Evolutionary conservation across 2,113 vertebrate species (phyloP).

Genomic region (Galemys pyrenaicus): DNA sequence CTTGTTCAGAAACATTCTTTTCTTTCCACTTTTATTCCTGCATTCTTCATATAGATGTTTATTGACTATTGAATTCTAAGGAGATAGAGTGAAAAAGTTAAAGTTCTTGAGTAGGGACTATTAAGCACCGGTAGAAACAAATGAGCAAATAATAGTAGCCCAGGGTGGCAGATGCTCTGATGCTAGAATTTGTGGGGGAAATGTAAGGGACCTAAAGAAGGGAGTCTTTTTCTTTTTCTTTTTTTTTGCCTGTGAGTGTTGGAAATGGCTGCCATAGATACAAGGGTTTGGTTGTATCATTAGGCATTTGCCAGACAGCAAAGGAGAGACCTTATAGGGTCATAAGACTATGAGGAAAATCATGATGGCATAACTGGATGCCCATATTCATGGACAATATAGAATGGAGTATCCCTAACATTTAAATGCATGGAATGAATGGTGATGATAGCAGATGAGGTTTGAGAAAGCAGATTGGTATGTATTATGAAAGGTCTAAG

Average conservation of each 20-base stretch:
- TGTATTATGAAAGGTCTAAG: neutral
- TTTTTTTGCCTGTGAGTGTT: neutral
- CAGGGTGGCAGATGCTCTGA: neutral
- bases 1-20: neutral
- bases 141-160: neutral
- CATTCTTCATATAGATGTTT: neutral
- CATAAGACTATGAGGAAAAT: neutral
- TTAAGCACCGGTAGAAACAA: neutral
- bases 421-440: neutral
- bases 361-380: neutral
- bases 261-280: neutral
- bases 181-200: neutral
- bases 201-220: neutral
- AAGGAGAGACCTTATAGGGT: no score
- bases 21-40: neutral
- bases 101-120: neutral
- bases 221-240: neutral
- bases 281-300: neutral
- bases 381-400: neutral
- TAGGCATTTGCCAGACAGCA: conserved; percentile 16
- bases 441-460: neutral
- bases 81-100: neutral
- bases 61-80: neutral
- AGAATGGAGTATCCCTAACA: neutral
- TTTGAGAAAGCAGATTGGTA: neutral